A percentile compares a stretch with the other conserved stretches of the same genome.
Conservation (phyloP, 64 coral and sea anemone genomes). For the Pocillopora damicornis region DNA sequence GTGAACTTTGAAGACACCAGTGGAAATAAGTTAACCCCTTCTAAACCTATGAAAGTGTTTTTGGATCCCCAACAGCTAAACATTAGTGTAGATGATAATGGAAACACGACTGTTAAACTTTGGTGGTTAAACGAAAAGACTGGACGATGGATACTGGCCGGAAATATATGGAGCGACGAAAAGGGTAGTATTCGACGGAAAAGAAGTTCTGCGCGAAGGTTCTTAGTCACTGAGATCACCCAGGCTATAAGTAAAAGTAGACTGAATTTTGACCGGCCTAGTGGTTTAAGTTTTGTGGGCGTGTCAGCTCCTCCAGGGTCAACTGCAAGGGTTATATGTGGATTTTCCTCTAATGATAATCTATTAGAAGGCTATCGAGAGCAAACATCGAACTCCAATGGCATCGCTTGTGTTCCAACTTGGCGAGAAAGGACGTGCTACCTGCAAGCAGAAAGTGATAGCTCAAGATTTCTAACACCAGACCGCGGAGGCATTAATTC, state of each 20-base stretch:
- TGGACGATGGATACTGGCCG: conserved; percentile 6
- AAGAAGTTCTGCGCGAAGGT: background rate
- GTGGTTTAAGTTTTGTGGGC: background rate
- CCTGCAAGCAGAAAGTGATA: too few species aligned
- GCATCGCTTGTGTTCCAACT: background rate
- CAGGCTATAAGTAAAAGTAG: background rate
- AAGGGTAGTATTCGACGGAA: background rate
- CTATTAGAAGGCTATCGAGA: background rate
- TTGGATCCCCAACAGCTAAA: background rate
- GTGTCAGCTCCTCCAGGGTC: background rate
- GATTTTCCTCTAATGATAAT: background rate
- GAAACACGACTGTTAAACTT: conserved; percentile 1
- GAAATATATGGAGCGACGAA: background rate
- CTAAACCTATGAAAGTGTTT: background rate
- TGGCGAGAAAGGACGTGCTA: too few species aligned
- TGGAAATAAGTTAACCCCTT: background rate
- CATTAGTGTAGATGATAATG: conserved; percentile 11
- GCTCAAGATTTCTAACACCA: too few species aligned
- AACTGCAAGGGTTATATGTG: background rate
- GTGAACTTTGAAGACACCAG: background rate
- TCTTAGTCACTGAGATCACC: background rate
- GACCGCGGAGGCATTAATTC: background rate
- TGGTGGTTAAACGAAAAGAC: conserved; percentile 13
- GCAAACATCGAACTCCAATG: background rate
- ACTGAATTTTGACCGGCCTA: background rate